These are phyloP conservation scores for Poeciliopsis retropinna DNA, from an alignment of 2,113 vertebrate species.

Conservation along the genomic window DNA sequence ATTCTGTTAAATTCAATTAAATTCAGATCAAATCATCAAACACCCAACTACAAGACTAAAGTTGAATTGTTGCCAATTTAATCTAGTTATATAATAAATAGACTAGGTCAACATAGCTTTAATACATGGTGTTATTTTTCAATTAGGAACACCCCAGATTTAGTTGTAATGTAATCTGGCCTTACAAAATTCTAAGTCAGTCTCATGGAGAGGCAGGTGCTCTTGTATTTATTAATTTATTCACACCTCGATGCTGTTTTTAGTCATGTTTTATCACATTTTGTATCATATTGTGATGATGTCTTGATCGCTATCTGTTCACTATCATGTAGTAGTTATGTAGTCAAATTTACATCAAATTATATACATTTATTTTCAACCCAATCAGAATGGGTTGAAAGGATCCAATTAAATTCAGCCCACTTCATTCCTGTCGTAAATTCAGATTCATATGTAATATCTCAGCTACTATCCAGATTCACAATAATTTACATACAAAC, in stretches of 20 bases:
- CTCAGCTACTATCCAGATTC: background rate
- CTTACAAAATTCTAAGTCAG: no score
- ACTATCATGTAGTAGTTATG: background rate
- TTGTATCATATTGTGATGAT: background rate
- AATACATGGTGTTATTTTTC: no score
- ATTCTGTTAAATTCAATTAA: no score
- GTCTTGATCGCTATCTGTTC: background rate
- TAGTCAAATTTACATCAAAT: background rate
- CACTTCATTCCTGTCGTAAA: background rate
- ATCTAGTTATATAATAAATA: no score
- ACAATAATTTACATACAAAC: background rate
- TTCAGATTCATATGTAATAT: background rate
- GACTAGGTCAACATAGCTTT: no score
- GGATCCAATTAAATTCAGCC: no score
- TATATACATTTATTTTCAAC: background rate
- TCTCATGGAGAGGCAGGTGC: background rate
- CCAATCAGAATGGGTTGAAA: background rate
- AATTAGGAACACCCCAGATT: background rate
- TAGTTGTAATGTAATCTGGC: background rate
- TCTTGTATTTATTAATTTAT: background rate
- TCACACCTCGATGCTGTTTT: background rate
- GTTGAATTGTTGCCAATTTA: no score
- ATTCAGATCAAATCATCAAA: no score
- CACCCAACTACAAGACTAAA: no score
- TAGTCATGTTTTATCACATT: no score